Base-by-base conservation (phyloP, 1,140 invertebrate species). In the Steinernema feltiae region DNA sequence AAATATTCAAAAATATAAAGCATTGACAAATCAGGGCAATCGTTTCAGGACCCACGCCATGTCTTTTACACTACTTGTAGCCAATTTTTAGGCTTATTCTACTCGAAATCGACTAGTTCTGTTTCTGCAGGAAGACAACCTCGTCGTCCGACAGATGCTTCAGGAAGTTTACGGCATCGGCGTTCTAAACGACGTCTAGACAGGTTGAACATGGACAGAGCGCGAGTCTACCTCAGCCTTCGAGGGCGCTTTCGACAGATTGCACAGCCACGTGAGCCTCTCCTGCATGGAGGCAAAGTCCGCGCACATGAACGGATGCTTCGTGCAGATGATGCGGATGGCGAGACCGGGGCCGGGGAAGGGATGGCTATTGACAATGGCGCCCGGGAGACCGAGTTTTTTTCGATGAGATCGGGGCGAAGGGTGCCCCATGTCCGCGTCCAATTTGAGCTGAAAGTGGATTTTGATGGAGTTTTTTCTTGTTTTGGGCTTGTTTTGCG, bases 331-430 rank as follows among this genome's bases (percentile, higher is more conserved):
- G 63, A 99, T 92, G 78, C 97, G 90, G 81, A 98, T 95, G 24
- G 96, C 94, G 63, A 98, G 89, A 24, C 96, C 96, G 63, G 90
- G 90, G 48, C 90, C 96, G 63, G 97, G 97, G 88, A 98, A 99
- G 24, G 97, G 97, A 88, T 99, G 97, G 75, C 97, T 90, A 85
- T 94, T 91, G 32, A 99, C 93, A 76, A 99, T 87, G 76, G 92
- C 91, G 17, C 90, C 84, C 3, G 94, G 93, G 53, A 99, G 89
- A 0, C 94, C 95, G 72, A 99, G 89, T 87, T 97, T 93, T 84
- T 90, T 89, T 99, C 97, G 83, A 99, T 99, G 75, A 99, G 89
- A 89, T 99, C 97, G 27, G 97, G 97, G 85, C 97, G 89, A 0
- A 99, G 89, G 0, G 97, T 99, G 30, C 78, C 76, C 69, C 31